Base-by-base conservation (phyloP, 2,797 vertebrate genomes). In the Pogoniulus pusillus region DNA sequence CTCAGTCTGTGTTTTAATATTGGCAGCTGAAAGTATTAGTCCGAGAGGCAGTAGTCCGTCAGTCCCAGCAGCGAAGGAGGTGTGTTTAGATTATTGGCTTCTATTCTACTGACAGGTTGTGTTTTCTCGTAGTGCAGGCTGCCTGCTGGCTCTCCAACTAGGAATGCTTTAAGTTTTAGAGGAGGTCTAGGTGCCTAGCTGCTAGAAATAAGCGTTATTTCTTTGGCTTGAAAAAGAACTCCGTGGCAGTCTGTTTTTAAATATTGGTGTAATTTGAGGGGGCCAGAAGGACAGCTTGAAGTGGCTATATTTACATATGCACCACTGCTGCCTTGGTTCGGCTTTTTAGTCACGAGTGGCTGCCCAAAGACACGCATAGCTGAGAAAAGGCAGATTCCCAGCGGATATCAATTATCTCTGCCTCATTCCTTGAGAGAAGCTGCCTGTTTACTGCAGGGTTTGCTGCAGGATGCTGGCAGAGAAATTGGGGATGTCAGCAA, bases 401-500 rank as follows among this genome's bases (percentile, higher is more conserved):
- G 87, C 49, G 64, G 71, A 15, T 68, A 66, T 34, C 53, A 73
- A 8, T 91, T 85, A 64, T 64, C 55, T 65, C 49, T 58, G 49
- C 58, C 89, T 77, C 30, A 16, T 49, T 66, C 78, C 81, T 68
- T 34, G 57, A 86, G 60, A 15, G 51, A 41, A 77, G 65, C 90
- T 91, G 84, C 58, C 83, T 58, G 49, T 86, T 92, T 82, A 24
- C 60, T 66, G 66, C 74, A 87, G 83, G 78, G 57, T 76, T 88
- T 91, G 74, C 85, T 87, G 68, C 88, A 72, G 79, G 85, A 72
- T 57, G n/a, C 89, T 93, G 91, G 89, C 82, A 92, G 45, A 58
- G 85, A 80, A 87, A 62, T 8, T 30, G 70, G 10, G 39, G 45
- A n/a, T 64, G 72, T 68, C 74, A 76, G 77, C 80, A 68, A 79